Base-by-base conservation (phyloP, 1,140 invertebrate species). In the Drosophila athabasca region DNA sequence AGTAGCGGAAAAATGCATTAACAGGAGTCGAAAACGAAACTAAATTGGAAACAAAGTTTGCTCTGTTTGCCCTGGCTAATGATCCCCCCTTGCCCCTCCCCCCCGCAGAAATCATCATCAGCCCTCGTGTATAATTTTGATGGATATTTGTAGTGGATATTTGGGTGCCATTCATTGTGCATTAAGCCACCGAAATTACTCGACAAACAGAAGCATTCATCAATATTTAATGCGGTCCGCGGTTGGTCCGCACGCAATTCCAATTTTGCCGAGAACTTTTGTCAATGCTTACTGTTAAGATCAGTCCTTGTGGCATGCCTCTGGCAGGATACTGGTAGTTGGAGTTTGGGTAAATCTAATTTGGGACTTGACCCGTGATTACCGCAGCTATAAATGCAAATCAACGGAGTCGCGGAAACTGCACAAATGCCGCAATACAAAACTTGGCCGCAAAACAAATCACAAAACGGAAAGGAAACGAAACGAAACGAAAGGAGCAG, bases 201-300 rank as follows among this genome's bases (percentile, higher is more conserved):
- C 53, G 62, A 65, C 83, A 87, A 87, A 87, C 60, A 87, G 26
- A 29, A 69, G 57, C 62, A 60, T 78, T 75, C 71, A 79, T 88
- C 57, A 77, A 78, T 87, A 53, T 61, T 72, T 88, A 70, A 87
- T 87, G 60, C 19, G 8, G 26, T 26, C 55, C 35, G 26, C 13
- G 7, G 41, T 48, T 54, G 45, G 19, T 15, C 17, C 53, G 35
- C 79, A 85, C 82, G 82, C 78, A 54, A 88, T 71, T 66, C 61
- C 50, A 77, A 72, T 76, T 39, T 88, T 82, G 66, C 31, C 39
- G 45, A 49, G 82, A 43, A 72, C 59, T 82, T 39, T 72, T 72
- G 73, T 76, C 65, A 68, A 71, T 79, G 49, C 17, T 75, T 50
- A 41, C 24, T 59, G 58, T 26, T 79, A 77, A 73, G 64, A 50